Conservation (phyloP, 2,113 vertebrate species). For the Spea multiplicata region DNA sequence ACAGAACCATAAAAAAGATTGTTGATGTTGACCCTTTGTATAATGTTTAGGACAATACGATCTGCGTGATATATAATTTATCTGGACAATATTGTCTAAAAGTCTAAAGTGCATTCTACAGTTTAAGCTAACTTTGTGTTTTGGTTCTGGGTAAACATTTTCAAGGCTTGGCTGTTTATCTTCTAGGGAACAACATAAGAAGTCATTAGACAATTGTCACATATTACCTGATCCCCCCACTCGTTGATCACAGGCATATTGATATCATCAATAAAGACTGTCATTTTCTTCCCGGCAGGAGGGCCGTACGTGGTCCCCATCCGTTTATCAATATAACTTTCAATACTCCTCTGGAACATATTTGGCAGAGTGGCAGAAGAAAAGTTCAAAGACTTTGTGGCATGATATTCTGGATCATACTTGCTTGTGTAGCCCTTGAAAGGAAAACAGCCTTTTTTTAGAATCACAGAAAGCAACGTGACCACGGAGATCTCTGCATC, state of each 20-base stretch:
- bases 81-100: no score
- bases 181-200: no score
- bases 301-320: slow-evolving; percentile 79
- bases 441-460: slow-evolving; percentile 1
- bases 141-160: no score
- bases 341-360: slow-evolving; percentile 79
- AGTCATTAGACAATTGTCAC: background rate
- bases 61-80: no score
- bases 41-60: no score
- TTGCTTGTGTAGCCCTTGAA: slow-evolving; percentile 72
- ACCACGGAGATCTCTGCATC: background rate
- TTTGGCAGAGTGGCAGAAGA: slow-evolving; percentile 77
- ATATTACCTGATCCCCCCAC: slow-evolving; percentile 81
- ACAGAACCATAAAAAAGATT: background rate
- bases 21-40: background rate
- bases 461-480: background rate
- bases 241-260: slow-evolving; percentile 86
- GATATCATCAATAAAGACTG: slow-evolving; percentile 81
- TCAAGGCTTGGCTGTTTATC: no score
- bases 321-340: slow-evolving; percentile 80
- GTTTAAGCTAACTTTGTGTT: no score
- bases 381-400: slow-evolving; percentile 77
- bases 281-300: slow-evolving; percentile 76
- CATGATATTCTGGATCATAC: slow-evolving; percentile 70
- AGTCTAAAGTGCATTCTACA: no score